phyloP scores from a whole-genome alignment of 1,140 invertebrate genomes.

The Drosophila pandora region DNA sequence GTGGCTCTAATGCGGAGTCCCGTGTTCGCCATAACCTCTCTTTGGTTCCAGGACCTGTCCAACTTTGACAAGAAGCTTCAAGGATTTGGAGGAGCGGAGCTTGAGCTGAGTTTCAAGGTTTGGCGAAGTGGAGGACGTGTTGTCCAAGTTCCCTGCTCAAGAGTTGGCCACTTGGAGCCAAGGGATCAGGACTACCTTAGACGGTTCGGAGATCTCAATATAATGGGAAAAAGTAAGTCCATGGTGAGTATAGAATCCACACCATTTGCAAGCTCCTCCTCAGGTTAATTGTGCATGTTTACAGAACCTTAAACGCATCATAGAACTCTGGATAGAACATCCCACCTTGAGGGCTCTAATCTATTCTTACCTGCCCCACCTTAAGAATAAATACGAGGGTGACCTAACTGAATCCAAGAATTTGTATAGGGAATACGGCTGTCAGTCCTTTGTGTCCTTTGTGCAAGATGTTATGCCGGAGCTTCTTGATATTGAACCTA shows the following conservation, averaged over 20 bases:
- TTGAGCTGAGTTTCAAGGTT: background rate
- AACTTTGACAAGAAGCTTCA: background rate
- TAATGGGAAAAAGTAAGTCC: background rate
- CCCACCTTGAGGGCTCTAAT: background rate
- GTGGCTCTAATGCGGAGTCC: background rate
- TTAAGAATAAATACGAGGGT: background rate
- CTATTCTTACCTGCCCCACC: background rate
- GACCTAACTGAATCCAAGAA: background rate
- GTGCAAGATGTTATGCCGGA: background rate
- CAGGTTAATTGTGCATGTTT: background rate
- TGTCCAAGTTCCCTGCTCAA: background rate
- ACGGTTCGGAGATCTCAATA: background rate
- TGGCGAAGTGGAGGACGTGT: background rate
- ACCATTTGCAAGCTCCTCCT: too few relatives aligned
- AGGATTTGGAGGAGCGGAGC: background rate
- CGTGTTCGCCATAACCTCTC: background rate
- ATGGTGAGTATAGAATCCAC: background rate
- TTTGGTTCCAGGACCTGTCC: background rate
- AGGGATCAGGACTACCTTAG: background rate
- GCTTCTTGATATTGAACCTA: background rate
- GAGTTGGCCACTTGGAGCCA: background rate
- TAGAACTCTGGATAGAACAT: background rate
- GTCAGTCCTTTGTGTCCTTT: background rate
- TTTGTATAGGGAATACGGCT: background rate
- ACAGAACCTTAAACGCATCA: background rate